Evolutionary conservation across 2,888 invertebrate genomes (phyloP).

Genomic region (Hydraecia micacea): DNA sequence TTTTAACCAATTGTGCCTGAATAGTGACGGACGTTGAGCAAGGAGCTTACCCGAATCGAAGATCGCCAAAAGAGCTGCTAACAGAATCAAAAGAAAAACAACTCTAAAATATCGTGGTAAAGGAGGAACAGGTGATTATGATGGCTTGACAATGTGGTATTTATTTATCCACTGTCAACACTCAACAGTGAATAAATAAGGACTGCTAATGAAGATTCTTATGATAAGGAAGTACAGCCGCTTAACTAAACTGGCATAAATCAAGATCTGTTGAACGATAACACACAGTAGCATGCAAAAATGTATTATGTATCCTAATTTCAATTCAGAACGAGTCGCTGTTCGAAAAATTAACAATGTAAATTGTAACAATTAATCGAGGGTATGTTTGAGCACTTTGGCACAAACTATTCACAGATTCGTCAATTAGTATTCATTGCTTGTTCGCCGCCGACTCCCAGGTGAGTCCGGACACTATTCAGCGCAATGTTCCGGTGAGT

Average conservation of each 20-base stretch:
- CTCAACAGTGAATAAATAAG: slow-evolving; percentile 26
- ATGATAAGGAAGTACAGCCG: slow-evolving; percentile 43
- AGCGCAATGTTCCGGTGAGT: slow-evolving; percentile 86
- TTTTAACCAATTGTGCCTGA: neutral
- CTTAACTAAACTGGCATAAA: slow-evolving; percentile 48
- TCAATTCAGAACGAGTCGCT: slow-evolving; percentile 62
- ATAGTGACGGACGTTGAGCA: neutral
- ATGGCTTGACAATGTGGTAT: slow-evolving; percentile 3
- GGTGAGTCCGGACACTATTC: slow-evolving; percentile 81
- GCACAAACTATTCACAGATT: slow-evolving; percentile 63
- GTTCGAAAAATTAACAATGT: slow-evolving; percentile 69
- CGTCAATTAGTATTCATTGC: slow-evolving; percentile 78
- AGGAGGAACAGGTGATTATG: neutral
- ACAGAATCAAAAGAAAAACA: slow-evolving; percentile 1
- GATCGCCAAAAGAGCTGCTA: neutral
- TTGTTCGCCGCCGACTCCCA: slow-evolving; percentile 74
- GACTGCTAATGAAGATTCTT: slow-evolving; percentile 49
- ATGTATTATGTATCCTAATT: slow-evolving; percentile 55
- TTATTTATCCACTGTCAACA: slow-evolving; percentile 14
- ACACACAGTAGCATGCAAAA: slow-evolving; percentile 37
- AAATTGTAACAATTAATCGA: slow-evolving; percentile 68
- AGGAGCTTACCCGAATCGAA: neutral
- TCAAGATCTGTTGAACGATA: slow-evolving; percentile 50
- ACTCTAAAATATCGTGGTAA: neutral
- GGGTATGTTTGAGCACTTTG: slow-evolving; percentile 68